These are phyloP conservation scores for Mormyrus iriodes DNA, from an alignment of 2,113 vertebrate genomes.

Conservation along the genomic window DNA sequence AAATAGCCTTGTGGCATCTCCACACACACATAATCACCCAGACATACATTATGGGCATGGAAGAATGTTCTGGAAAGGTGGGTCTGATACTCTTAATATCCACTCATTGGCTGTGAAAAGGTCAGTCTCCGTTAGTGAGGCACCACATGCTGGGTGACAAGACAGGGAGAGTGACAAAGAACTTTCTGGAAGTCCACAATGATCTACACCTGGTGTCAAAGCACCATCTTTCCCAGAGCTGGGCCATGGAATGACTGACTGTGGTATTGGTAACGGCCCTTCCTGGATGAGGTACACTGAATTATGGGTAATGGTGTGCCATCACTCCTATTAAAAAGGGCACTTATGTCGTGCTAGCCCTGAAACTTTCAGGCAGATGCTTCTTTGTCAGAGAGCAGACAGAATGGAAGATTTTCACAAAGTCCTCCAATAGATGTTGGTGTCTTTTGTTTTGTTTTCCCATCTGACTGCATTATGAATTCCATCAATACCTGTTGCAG, in stretches of 20 bases:
- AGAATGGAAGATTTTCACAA: not conserved
- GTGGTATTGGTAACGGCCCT: not conserved
- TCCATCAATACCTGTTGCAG: conserved; percentile 39
- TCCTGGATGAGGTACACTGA: not conserved
- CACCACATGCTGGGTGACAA: not conserved
- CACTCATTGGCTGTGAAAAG: not conserved
- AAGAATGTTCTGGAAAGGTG: not conserved
- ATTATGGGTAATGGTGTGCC: not conserved
- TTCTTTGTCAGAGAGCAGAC: not conserved
- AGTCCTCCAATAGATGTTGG: not conserved
- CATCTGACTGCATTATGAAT: conserved; percentile 14
- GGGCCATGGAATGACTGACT: not conserved
- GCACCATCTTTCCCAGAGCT: not conserved
- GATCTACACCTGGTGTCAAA: not conserved
- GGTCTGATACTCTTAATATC: not conserved
- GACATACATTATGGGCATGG: not conserved
- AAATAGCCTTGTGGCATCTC: not conserved
- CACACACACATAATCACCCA: not conserved
- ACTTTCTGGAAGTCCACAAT: not conserved
- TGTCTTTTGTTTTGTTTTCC: conserved; percentile 24
- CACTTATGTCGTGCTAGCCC: not conserved
- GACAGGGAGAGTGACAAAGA: not conserved
- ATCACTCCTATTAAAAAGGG: not conserved
- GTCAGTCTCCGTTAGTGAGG: not conserved
- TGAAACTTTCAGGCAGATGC: not conserved